phyloP scores from a whole-genome alignment of 2,797 vertebrate species.

The Anguilla anguilla region DNA sequence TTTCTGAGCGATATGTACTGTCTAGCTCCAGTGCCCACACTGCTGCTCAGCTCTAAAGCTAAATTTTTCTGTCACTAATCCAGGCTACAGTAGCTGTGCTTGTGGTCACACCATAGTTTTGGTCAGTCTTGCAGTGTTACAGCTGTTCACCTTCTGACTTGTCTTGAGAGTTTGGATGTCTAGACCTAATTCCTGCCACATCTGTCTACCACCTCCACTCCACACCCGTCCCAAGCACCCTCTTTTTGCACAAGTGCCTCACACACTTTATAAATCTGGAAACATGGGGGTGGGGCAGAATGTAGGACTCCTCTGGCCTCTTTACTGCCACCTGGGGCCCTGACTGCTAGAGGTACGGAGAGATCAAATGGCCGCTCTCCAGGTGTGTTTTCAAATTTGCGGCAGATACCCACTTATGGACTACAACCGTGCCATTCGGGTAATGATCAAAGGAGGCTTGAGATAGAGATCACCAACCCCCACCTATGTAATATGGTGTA shows the following conservation, averaged over 20 bases:
- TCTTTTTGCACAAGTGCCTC: not conserved
- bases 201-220: not conserved
- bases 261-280: constrained; percentile 6
- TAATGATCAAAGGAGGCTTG: not conserved
- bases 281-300: not conserved
- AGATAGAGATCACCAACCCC: not conserved
- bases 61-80: not conserved
- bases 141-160: not conserved
- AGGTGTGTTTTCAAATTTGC: not conserved
- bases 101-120: not conserved
- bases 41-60: not conserved
- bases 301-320: not conserved
- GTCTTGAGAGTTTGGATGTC: not conserved
- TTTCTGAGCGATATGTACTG: not conserved
- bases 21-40: not conserved
- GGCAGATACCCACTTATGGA: not conserved
- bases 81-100: not conserved
- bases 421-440: not conserved
- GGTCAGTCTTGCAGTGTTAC: not conserved
- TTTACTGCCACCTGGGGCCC: not conserved
- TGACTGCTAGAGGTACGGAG: constrained; percentile 49
- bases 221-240: not conserved
- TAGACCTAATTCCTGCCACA: not conserved
- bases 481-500: not conserved
- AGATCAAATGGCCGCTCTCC: constrained; percentile 34